Evolutionary conservation across 2,888 invertebrate species (phyloP).

Genomic region (Leucoptera coffeella): DNA sequence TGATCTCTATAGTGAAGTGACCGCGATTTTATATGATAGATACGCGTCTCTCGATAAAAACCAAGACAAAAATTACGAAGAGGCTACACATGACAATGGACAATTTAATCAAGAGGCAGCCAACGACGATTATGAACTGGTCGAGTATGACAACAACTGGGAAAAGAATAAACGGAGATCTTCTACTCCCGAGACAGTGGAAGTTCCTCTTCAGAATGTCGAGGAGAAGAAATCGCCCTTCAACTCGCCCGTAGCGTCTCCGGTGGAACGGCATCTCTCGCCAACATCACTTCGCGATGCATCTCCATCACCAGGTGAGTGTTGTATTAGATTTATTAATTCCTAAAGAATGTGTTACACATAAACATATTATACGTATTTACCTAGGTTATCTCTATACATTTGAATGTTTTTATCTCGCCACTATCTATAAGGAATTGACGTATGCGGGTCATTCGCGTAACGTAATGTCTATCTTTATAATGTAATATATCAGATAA

Average conservation of each 20-base stretch:
- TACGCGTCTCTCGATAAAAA: not conserved
- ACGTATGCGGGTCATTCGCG: constrained; percentile 4
- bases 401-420: constrained; percentile 19
- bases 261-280: constrained; percentile 20
- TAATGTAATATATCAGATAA: too few relatives aligned
- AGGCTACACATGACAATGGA: too few relatives aligned
- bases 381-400: too few relatives aligned
- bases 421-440: constrained; percentile 12
- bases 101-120: too few relatives aligned
- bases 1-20: too few relatives aligned
- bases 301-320: constrained; percentile 29
- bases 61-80: too few relatives aligned
- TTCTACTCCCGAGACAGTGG: constrained; percentile 31
- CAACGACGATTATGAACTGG: constrained; percentile 24
- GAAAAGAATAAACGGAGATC: constrained; percentile 30
- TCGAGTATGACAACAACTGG: constrained; percentile 26
- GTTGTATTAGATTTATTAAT: too few relatives aligned
- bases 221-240: constrained; percentile 22
- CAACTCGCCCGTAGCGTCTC: constrained; percentile 28
- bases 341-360: too few relatives aligned
- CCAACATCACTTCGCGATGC: constrained; percentile 17
- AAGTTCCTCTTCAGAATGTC: constrained; percentile 16
- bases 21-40: too few relatives aligned
- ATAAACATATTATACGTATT: too few relatives aligned
- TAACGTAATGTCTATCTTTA: too few relatives aligned